Evolutionary conservation across 2,797 vertebrate genomes (phyloP).

Genomic region (Cynodonichthys magdalenae): DNA sequence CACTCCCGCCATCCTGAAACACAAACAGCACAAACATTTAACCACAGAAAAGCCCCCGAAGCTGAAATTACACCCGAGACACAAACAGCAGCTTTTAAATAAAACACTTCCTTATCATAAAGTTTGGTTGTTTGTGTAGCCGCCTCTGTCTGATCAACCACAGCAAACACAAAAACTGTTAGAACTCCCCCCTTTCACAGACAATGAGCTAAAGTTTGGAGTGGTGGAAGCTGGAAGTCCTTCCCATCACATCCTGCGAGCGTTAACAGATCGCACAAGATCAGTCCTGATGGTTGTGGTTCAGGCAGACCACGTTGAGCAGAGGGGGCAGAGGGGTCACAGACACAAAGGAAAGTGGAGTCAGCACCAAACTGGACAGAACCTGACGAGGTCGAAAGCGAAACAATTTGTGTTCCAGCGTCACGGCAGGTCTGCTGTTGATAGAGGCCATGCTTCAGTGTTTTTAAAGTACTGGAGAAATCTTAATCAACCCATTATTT

Average conservation of each 20-base stretch:
- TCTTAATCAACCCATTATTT: too few relatives aligned
- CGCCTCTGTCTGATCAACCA: too few relatives aligned
- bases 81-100: too few relatives aligned
- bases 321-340: background rate
- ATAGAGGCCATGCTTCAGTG: background rate
- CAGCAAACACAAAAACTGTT: too few relatives aligned
- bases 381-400: background rate
- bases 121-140: too few relatives aligned
- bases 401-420: background rate
- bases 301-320: background rate
- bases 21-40: background rate
- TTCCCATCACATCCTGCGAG: too few relatives aligned
- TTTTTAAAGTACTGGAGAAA: background rate
- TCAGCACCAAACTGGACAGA: background rate
- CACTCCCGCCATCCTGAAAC: constrained; percentile 85
- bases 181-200: too few relatives aligned
- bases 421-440: background rate
- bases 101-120: too few relatives aligned
- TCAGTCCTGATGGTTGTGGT: background rate
- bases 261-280: too few relatives aligned
- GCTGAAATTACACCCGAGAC: too few relatives aligned
- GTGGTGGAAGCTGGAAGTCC: too few relatives aligned
- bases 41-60: background rate
- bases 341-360: background rate
- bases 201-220: too few relatives aligned